These are phyloP conservation scores for Actinia tenebrosa DNA, from an alignment of 64 coral and sea anemone species.

Conservation along the genomic window DNA sequence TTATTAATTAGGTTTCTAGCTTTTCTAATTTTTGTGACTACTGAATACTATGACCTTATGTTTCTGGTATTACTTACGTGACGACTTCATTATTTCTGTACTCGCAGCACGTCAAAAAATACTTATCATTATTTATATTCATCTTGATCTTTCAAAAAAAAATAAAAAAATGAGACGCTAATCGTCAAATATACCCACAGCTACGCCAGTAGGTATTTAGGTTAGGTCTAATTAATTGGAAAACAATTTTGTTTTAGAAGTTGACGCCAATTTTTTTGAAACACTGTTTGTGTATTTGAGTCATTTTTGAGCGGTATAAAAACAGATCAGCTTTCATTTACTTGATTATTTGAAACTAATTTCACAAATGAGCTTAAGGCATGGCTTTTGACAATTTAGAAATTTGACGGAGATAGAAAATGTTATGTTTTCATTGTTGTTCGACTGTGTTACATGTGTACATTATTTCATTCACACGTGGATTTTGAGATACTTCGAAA, in stretches of 20 bases:
- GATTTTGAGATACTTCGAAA: not conserved
- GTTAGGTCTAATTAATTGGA: constrained; percentile 1
- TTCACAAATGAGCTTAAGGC: constrained; percentile 8
- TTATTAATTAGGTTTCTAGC: not conserved
- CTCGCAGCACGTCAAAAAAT: not conserved
- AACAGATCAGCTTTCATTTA: constrained; percentile 7
- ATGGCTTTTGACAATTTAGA: not conserved
- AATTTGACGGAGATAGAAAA: not conserved
- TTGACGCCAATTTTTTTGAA: not conserved
- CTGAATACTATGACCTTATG: not conserved
- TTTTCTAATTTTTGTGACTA: not conserved
- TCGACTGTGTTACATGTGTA: not conserved
- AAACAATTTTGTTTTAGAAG: not conserved
- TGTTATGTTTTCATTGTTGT: not conserved
- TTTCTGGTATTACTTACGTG: not conserved
- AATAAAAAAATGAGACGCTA: not conserved
- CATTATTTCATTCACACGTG: not conserved
- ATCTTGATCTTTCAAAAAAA: not conserved
- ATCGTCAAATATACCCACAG: not conserved
- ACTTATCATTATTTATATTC: not conserved
- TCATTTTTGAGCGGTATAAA: constrained; percentile 5
- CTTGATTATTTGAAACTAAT: not conserved
- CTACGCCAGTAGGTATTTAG: not conserved
- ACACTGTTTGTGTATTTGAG: not conserved
- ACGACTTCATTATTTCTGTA: not conserved